Evolutionary conservation across 2,888 invertebrate species (phyloP), one percentile per base, ranked within the genome.

Genomic region (Mesorhabditis spiculigera): DNA sequence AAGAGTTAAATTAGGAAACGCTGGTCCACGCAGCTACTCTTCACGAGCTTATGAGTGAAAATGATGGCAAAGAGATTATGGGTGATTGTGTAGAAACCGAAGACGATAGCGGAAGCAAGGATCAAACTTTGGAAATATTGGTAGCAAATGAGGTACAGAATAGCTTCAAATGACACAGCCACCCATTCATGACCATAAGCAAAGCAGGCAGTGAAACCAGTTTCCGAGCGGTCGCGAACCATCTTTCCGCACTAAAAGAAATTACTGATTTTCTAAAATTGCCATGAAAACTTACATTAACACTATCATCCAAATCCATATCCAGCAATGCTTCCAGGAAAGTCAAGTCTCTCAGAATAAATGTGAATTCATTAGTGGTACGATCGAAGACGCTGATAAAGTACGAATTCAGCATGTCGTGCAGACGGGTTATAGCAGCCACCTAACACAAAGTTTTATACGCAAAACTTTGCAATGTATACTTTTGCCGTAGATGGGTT

Each of bases 141-240:
- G 45, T 67, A 74, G 43, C 73, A 66, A 3, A 72, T 89, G 70
- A 90, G 88, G 80, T 92, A 90, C 58, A 91, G 83, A 63, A 91
- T 88, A 41, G 91, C 86, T 84, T 93, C 92, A 86, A 92, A 91
- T 63, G 91, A 87, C 74, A 91, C 88, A 63, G 92, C 87, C 16
- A 90, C 88, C 80, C 89, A 88, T 86, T 92, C 92, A 82, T 92
- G 91, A 66, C 93, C 93, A 85, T 91, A 91, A 74, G 92, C 90
- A 71, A 92, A 87, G 13, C 91, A 89, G 13, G 88, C 87, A 58
- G 79, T 75, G 76, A 80, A 84, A 4, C 79, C 78, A 67, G 80
- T 76, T 67, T 86, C 85, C 1, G 84, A 82, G 0, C 77, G 78
- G 42, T 84, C 84, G 69, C 84, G 82, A 71, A 70, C 79, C 65